phyloP scores from a whole-genome alignment of 1,140 invertebrate genomes.

The Drosophila pseudoananassae region DNA sequence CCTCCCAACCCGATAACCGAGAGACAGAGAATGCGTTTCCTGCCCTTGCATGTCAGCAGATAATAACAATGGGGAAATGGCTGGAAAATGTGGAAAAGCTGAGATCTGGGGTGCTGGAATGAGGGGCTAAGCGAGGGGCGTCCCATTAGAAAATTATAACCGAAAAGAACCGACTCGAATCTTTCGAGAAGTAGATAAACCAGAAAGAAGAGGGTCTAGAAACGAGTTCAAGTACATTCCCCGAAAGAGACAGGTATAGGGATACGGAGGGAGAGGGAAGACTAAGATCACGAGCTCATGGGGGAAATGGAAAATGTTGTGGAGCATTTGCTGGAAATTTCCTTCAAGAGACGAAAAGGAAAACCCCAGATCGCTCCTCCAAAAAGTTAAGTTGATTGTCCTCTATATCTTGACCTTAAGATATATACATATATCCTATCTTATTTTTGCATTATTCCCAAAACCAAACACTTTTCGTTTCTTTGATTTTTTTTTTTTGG shows the following conservation, averaged over 20 bases:
- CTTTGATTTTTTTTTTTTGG: slow-evolving; percentile 19
- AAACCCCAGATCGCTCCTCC: not conserved
- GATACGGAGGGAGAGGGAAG: slow-evolving; percentile 1
- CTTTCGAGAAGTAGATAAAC: slow-evolving; percentile 22
- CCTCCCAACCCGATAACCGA: slow-evolving; percentile 20
- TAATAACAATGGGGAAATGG: slow-evolving; percentile 53
- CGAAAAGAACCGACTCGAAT: slow-evolving; percentile 42
- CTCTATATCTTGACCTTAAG: not conserved
- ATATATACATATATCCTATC: not conserved
- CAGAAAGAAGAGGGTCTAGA: slow-evolving; percentile 29
- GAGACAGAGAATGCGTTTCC: slow-evolving; percentile 54
- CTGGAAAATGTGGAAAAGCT: slow-evolving; percentile 13
- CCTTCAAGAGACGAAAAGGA: slow-evolving; percentile 2
- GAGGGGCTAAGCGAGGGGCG: not conserved
- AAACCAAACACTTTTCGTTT: slow-evolving; percentile 11
- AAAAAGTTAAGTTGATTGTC: not conserved
- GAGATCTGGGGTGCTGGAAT: not conserved
- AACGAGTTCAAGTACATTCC: slow-evolving; percentile 70
- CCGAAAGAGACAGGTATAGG: slow-evolving; percentile 18
- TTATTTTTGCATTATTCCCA: not conserved
- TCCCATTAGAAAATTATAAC: slow-evolving; percentile 31
- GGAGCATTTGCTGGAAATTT: slow-evolving; percentile 36
- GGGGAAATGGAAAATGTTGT: slow-evolving; percentile 30
- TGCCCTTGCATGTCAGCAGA: slow-evolving; percentile 73
- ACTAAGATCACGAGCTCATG: slow-evolving; percentile 6